Conservation (phyloP, 2,888 invertebrate genomes). For the Eucriotettix oculatus region DNA sequence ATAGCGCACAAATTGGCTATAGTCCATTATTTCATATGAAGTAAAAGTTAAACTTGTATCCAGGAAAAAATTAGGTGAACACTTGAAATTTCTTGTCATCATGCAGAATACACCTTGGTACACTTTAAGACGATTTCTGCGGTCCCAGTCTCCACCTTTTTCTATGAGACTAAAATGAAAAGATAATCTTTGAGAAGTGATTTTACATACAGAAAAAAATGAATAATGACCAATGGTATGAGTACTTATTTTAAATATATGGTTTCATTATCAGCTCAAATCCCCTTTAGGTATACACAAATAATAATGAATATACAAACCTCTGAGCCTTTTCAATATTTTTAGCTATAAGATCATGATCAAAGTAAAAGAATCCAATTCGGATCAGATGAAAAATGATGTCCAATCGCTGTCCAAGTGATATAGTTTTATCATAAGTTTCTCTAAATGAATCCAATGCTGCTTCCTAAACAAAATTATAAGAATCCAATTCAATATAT, state of each 20-base stretch:
- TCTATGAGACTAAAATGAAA: slow-evolving; percentile 39
- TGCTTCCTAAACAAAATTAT: slow-evolving; percentile 31
- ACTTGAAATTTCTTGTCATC: slow-evolving; percentile 89
- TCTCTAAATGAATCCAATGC: slow-evolving; percentile 55
- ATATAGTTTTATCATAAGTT: slow-evolving; percentile 69
- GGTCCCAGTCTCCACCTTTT: slow-evolving; percentile 98
- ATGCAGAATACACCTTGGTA: slow-evolving; percentile 93
- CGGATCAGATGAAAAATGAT: slow-evolving; percentile 75
- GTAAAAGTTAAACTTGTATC: slow-evolving; percentile 99
- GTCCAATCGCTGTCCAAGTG: slow-evolving; percentile 66
- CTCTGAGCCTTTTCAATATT: slow-evolving; percentile 79
- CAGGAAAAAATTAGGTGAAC: slow-evolving; percentile 83
- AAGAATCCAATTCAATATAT: too few relatives aligned
- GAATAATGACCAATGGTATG: too few relatives aligned
- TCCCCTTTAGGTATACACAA: too few relatives aligned
- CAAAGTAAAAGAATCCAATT: slow-evolving; percentile 72
- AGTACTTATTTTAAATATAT: too few relatives aligned
- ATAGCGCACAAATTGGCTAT: slow-evolving; percentile 67
- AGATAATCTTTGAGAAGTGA: not conserved
- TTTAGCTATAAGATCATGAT: slow-evolving; percentile 68
- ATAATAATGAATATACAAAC: slow-evolving; percentile 23
- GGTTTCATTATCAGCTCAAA: too few relatives aligned
- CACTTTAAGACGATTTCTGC: slow-evolving; percentile 91
- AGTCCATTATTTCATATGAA: slow-evolving; percentile 96
- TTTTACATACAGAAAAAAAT: not conserved